Base-by-base conservation (phyloP, 2,113 vertebrate species). In the Pluvianellus socialis region DNA sequence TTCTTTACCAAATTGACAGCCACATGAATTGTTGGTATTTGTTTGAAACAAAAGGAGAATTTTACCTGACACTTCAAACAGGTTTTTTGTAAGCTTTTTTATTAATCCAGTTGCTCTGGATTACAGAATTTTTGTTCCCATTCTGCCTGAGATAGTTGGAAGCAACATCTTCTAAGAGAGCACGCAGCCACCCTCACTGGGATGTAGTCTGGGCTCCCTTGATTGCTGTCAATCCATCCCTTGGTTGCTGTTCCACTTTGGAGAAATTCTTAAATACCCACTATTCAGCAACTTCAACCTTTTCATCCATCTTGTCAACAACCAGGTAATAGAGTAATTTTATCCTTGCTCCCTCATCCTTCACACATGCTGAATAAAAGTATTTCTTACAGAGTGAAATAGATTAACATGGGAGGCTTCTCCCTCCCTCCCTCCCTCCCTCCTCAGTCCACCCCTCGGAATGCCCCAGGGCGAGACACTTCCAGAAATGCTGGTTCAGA, bases 291-390 rank as follows among this genome's bases (percentile, higher is more conserved):
- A 59, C 56, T 85, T 89, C 81, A 91, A 11, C 47, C 55, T 70
- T 91, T 79, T 79, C 67, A 93, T 79, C 70, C n/a, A 14, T 82
- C 81, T 85, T 96, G 80, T 94, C 92, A 96, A 77, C 95, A 79
- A n/a, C 30, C 74, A 90, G 81, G 77, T 96, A 93, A 88, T 95
- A 62, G 84, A 58, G 45, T 79, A 72, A 96, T 96, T 85, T 92
- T 91, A 77, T 79, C 62, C 17, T 75, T 56, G n/a, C 72, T 75
- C 84, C 65, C 58, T 92, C 74, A 58, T 87, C 58, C 80, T 90
- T 91, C 87, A 70, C 56, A 49, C 49, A 32, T 53, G 38, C 50
- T 88, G 47, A 79, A 81, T 40, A 45, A 47, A 82, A 68, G 66
- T 32, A 6, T 79, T 81, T 95, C n/a, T 65, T 32, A 42, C 20